phyloP scores from a whole-genome alignment of 1,140 invertebrate genomes.

The Dolichoris vasculosae region DNA sequence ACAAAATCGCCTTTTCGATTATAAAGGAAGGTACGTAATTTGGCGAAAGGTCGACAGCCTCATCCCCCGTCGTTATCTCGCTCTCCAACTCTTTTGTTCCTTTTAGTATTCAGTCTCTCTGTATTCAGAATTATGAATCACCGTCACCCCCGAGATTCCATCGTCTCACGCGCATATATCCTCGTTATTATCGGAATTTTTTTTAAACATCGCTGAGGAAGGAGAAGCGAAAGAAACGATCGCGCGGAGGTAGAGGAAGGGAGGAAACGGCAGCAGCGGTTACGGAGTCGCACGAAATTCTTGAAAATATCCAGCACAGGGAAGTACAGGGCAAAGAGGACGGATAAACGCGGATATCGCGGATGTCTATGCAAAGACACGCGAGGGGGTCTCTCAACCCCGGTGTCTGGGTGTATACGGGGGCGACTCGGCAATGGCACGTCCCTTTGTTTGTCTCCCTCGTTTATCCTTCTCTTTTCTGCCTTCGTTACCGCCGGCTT shows the following conservation, averaged over 20 bases:
- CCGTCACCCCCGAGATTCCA: background rate
- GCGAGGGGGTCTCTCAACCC: constrained; percentile 4
- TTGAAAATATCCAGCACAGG: background rate
- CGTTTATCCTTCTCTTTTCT: constrained; percentile 39
- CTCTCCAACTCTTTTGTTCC: background rate
- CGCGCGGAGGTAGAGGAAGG: background rate
- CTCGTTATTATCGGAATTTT: background rate
- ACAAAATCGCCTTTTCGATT: background rate
- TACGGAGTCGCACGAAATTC: background rate
- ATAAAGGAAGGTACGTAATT: background rate
- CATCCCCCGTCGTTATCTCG: background rate
- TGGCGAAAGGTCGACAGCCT: background rate
- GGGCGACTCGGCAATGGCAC: constrained; percentile 7
- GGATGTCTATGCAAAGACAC: constrained; percentile 37
- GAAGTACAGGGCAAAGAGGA: background rate
- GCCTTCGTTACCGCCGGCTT: background rate
- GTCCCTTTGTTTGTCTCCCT: constrained; percentile 48
- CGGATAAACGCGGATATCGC: constrained; percentile 1
- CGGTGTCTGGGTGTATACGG: background rate
- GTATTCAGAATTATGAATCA: too few species aligned
- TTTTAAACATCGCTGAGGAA: background rate
- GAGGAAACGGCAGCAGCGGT: background rate
- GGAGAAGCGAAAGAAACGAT: background rate
- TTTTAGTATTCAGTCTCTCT: too few species aligned
- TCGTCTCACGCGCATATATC: background rate